Percentiles rank a stretch among this genome's conserved stretches.
phyloP scores from a whole-genome alignment of 2,797 vertebrate species.

The Onychomys leucogaster region DNA sequence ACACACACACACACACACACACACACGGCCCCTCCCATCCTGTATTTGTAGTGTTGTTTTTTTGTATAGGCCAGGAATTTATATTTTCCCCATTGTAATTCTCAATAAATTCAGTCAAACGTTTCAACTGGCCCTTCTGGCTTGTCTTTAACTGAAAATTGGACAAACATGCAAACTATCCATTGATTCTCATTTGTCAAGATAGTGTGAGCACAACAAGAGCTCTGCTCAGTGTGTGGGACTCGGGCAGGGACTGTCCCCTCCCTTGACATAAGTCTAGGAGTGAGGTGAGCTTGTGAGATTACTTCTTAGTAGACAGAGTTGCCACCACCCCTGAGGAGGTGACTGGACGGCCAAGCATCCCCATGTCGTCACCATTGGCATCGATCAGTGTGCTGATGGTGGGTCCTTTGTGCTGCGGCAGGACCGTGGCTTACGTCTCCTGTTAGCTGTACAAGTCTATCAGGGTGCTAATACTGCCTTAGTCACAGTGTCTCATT shows the following conservation, averaged over 20 bases:
- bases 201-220: background rate
- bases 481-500: background rate
- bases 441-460: constrained; percentile 5
- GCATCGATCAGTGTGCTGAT: background rate
- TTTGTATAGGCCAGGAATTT: constrained; percentile 46
- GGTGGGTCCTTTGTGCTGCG: background rate
- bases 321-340: background rate
- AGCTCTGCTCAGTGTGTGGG: background rate
- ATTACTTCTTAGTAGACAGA: background rate
- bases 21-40: constrained; percentile 46
- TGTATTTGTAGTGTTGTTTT: constrained; percentile 55
- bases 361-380: background rate
- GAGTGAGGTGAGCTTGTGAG: background rate
- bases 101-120: constrained; percentile 62
- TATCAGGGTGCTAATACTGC: background rate
- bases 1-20: constrained; percentile 32
- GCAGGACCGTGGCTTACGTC: background rate
- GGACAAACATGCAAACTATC: background rate
- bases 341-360: background rate
- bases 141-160: constrained; percentile 55
- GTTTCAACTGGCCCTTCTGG: constrained; percentile 44
- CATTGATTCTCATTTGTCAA: constrained; percentile 46
- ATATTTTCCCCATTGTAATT: constrained; percentile 63
- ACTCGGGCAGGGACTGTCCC: background rate
- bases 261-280: background rate